Conservation (phyloP, 2,797 vertebrate genomes). For the Amphiprion clarkii region DNA sequence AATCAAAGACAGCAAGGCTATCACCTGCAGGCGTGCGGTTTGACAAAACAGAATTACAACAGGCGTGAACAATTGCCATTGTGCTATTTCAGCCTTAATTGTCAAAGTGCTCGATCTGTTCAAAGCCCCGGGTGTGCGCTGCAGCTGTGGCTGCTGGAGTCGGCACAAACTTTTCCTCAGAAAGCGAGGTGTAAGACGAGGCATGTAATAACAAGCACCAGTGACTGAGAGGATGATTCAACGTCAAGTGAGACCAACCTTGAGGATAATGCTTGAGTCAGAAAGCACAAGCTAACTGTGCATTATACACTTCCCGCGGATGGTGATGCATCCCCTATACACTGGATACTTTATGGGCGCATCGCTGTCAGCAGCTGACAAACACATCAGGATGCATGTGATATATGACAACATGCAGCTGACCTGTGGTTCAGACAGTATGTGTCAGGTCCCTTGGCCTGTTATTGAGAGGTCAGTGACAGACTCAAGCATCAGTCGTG, state of each 20-base stretch:
- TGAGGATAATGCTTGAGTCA: slow-evolving; percentile 40
- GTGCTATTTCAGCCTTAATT: slow-evolving; percentile 66
- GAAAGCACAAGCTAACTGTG: slow-evolving; percentile 31
- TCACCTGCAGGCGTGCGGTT: slow-evolving; percentile 58
- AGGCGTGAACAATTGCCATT: slow-evolving; percentile 37
- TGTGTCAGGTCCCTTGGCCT: slow-evolving; percentile 25
- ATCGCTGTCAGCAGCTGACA: slow-evolving; percentile 46
- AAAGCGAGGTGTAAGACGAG: slow-evolving; percentile 7
- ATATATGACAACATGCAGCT: slow-evolving; percentile 47
- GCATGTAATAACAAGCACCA: slow-evolving; percentile 35
- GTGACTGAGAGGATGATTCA: slow-evolving; percentile 49
- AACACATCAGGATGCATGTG: slow-evolving; percentile 52
- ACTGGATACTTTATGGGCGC: slow-evolving; percentile 20
- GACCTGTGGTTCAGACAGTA: slow-evolving; percentile 45
- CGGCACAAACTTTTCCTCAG: slow-evolving; percentile 35
- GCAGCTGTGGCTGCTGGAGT: not conserved
- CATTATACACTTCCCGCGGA: slow-evolving; percentile 17
- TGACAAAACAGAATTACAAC: slow-evolving; percentile 59
- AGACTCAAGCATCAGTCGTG: slow-evolving; percentile 18
- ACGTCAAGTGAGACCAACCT: slow-evolving; percentile 36
- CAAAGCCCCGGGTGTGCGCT: slow-evolving; percentile 28
- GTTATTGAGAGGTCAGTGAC: slow-evolving; percentile 48
- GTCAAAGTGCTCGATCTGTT: slow-evolving; percentile 44
- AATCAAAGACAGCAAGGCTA: slow-evolving; percentile 60
- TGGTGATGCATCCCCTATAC: not conserved